Evolutionary conservation across 2,113 vertebrate genomes (phyloP).

Genomic region (Cochlearius cochlearius): DNA sequence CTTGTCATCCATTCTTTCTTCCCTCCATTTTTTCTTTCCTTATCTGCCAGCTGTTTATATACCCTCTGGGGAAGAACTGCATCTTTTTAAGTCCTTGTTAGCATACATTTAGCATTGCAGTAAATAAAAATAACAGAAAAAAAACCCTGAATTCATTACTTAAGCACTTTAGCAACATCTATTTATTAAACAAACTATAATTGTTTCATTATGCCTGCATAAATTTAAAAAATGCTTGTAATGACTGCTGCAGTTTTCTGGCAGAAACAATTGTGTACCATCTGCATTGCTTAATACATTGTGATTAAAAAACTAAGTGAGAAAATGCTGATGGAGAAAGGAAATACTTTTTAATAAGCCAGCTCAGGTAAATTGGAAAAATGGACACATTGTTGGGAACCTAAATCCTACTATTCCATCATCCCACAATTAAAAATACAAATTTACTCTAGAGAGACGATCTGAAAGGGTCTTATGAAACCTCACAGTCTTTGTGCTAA

Average conservation of each 20-base stretch:
- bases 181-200: slow-evolving; percentile 26
- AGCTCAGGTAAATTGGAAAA: background rate
- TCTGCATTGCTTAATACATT: background rate
- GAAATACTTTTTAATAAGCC: background rate
- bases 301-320: background rate
- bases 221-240: slow-evolving; percentile 8
- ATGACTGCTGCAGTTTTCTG: background rate
- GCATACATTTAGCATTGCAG: background rate
- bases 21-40: background rate
- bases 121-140: slow-evolving; percentile 10
- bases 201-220: background rate
- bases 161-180: background rate
- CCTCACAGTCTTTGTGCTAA: background rate
- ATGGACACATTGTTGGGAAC: background rate
- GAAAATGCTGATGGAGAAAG: background rate
- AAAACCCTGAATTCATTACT: background rate
- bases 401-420: background rate
- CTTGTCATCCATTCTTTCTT: background rate
- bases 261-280: background rate
- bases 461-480: background rate
- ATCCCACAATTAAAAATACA: background rate
- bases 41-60: slow-evolving; percentile 6
- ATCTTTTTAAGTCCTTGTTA: slow-evolving; percentile 5
- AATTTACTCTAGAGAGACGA: background rate
- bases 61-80: background rate